Conservation (phyloP, 2,888 invertebrate species). For the Ryuthela nishihirai region DNA sequence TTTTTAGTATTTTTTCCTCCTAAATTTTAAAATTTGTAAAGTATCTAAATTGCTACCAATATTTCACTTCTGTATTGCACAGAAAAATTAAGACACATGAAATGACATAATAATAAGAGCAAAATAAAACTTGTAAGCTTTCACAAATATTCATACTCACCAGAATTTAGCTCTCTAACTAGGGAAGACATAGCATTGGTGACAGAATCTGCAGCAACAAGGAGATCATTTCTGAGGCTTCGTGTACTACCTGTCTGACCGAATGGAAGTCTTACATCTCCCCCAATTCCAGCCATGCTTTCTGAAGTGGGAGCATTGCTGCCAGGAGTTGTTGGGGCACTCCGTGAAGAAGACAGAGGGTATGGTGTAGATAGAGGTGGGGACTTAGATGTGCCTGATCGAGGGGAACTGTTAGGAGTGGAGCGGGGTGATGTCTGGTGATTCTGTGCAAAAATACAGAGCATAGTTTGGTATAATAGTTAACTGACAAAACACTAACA, state of each 20-base stretch:
- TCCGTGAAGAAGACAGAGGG: slow-evolving; percentile 43
- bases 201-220: slow-evolving; percentile 94
- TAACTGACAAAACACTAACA: no score
- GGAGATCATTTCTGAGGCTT: slow-evolving; percentile 64
- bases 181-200: slow-evolving; percentile 97
- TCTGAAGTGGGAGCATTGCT: slow-evolving; percentile 45
- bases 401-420: slow-evolving; percentile 47
- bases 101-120: no score
- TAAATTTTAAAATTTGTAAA: no score
- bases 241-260: slow-evolving; percentile 45
- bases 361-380: slow-evolving; percentile 46
- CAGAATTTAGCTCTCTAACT: slow-evolving; percentile 88
- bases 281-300: slow-evolving; percentile 49
- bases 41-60: no score
- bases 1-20: no score
- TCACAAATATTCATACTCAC: slow-evolving; percentile 5
- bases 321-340: slow-evolving; percentile 47
- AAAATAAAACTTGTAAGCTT: no score
- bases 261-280: slow-evolving; percentile 55
- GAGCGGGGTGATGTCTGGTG: slow-evolving; percentile 44
- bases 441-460: slow-evolving; percentile 27
- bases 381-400: slow-evolving; percentile 55
- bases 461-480: no score
- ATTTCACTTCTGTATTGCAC: no score
- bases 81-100: no score